Evolutionary conservation across 2,797 vertebrate species (phyloP), one percentile per base, ranked within the genome.

Genomic region (Phylloscopus collybita): DNA sequence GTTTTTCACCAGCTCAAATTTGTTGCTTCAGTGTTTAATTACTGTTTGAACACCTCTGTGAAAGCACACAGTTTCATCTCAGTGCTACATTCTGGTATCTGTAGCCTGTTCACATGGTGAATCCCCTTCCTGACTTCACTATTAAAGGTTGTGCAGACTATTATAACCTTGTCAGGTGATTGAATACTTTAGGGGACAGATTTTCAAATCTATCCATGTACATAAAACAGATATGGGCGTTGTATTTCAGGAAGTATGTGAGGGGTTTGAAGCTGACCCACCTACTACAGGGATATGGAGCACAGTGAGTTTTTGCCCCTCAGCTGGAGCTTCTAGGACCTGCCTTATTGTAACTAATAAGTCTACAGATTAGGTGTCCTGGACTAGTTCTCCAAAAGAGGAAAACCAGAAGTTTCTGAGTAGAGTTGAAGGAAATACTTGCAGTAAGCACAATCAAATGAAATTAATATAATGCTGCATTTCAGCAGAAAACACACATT

Each of bases 21-120:
- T 86, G 45, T 80, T 56, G 5, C 49, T 91, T 94, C 36, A 62
- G n/a, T 83, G 26, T 90, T 94, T 94, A 93, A 73, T 92, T 94
- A 47, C 83, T 80, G 67, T 91, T 93, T 91, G 73, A 84, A 89
- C 57, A 85, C 32, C 23, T 86, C 56, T 80, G 53, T 73, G 62
- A 79, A 90, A 95, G 62, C 59, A 82, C 29, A 70, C 34, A 47
- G 42, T 45, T 93, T 76, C 67, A 45, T 64, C 64, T 90, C 72
- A 67, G 86, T 87, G 86, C 86, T 93, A 40, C 51, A 60, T 76
- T 32, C 71, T 72, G 45, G 50, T 86, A 72, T 60, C 44, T 81
- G 64, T 69, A 54, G 13, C 2, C 66, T 72, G 27, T 89, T 95
- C 87, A 92, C 44, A 45, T 26, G 27, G 56, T 85, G 62, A 91